Base-by-base conservation (phyloP, 2,113 vertebrate genomes). In the Crotalus helleri region DNA sequence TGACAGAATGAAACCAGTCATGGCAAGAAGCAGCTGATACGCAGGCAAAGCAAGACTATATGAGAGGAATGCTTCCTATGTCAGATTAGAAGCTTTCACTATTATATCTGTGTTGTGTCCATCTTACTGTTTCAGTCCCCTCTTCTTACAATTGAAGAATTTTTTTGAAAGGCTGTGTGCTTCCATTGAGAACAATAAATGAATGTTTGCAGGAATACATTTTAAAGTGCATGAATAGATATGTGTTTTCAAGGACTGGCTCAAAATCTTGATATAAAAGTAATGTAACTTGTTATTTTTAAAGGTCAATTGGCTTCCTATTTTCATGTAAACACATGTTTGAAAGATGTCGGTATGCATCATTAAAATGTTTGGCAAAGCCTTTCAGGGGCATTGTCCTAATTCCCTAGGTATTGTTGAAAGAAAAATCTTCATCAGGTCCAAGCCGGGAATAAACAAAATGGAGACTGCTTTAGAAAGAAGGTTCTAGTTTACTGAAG, bases 1-100 rank as follows among this genome's bases (percentile, higher is more conserved):
- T 91, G 23, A 93, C 58, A 49, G 11, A 90, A 59, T 55, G 90
- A 39, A 91, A 91, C 10, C 69, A 46, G 94, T 87, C 7, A 90
- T 89, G 85, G 39, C 19, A 90, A 81, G 69, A 81, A 33, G 26
- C 26, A 92, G 57, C 44, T 10, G 44, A 87, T 57, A 91, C 1
- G 46, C n/a, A 87, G 53, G n/a, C 91, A 21, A 87, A 94, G 23
- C 10, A 0, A 91, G 4, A 39, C 24, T 92, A 5, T 3, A 44
- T 15, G 1, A 23, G 44, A 92, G 19, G 89, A 57, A n/a, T 21
- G 19, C 3, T 95, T 2, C 89, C 11, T 53, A 23, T 46, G 81
- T 53, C 93, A 24, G 17, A 89, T 89, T 23, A n/a, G 92, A 26
- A 89, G 55, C 15, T 19, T 29, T 53, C 39, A 44, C 88, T 21